These are phyloP conservation scores for Cichlasoma orientale DNA, from an alignment of 2,797 vertebrate genomes.

Conservation along the genomic window DNA sequence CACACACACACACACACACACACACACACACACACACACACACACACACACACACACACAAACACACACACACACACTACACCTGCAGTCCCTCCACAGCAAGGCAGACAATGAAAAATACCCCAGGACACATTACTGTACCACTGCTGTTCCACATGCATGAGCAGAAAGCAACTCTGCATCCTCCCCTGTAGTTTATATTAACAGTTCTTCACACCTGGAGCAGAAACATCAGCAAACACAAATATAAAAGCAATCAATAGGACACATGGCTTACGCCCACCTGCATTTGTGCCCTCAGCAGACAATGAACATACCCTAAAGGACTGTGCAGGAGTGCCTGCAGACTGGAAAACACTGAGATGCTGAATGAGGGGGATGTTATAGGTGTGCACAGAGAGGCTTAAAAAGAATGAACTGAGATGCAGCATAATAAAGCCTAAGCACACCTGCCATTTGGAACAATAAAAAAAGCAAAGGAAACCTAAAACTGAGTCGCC, in stretches of 20 bases:
- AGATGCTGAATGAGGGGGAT: slow-evolving; percentile 5
- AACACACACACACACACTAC: slow-evolving; percentile 15
- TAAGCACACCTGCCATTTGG: neutral
- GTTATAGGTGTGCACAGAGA: neutral
- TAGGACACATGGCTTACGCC: slow-evolving; percentile 37
- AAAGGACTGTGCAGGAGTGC: slow-evolving; percentile 13
- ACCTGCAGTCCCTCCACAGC: slow-evolving; percentile 42
- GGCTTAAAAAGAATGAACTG: neutral
- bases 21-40: slow-evolving; percentile 5
- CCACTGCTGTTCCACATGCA: neutral
- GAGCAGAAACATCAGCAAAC: slow-evolving; percentile 20
- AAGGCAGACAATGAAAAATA: slow-evolving; percentile 55
- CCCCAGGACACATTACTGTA: slow-evolving; percentile 2
- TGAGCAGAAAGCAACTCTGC: neutral
- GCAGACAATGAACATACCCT: slow-evolving; percentile 64
- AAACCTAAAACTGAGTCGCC: slow-evolving; percentile 7
- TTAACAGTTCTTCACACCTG: slow-evolving; percentile 21
- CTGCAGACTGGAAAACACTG: slow-evolving; percentile 8
- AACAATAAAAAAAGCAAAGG: slow-evolving; percentile 6
- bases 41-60: slow-evolving; percentile 12
- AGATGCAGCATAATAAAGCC: neutral
- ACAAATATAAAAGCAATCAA: slow-evolving; percentile 19
- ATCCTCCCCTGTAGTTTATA: neutral
- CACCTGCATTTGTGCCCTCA: slow-evolving; percentile 47
- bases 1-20: slow-evolving; percentile 6